Conservation (phyloP, 2,888 invertebrate species). For the Macrophya alboannulata region DNA sequence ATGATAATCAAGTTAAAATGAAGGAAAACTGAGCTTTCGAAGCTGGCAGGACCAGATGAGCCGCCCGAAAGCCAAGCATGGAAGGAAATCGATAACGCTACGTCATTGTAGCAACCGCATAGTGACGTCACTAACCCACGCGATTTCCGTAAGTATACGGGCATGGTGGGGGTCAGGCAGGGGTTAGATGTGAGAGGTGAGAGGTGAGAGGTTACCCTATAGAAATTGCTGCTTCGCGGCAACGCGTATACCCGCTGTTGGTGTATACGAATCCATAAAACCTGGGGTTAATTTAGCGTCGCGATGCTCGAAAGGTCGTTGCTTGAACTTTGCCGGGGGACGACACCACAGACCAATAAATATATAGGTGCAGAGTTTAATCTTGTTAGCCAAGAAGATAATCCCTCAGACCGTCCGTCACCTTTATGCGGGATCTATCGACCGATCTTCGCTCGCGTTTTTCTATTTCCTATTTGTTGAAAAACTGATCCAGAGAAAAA, state of each 20-base stretch:
- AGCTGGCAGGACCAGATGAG: constrained; percentile 36
- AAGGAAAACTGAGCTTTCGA: constrained; percentile 10
- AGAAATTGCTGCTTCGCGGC: constrained; percentile 26
- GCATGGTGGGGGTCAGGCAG: not conserved
- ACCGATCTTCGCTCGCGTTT: not conserved
- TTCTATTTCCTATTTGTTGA: not conserved
- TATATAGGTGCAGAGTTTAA: constrained; percentile 28
- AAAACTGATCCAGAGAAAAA: too few species aligned
- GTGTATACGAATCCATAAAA: constrained; percentile 42
- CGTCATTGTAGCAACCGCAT: constrained; percentile 48
- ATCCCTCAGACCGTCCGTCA: constrained; percentile 31
- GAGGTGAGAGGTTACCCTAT: not conserved
- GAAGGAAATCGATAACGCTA: constrained; percentile 46
- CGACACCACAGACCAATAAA: constrained; percentile 33
- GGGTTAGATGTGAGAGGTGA: not conserved
- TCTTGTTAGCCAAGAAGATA: constrained; percentile 39
- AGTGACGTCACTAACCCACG: constrained; percentile 48
- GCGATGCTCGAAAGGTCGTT: constrained; percentile 43
- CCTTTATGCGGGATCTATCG: not conserved
- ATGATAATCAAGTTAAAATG: not conserved
- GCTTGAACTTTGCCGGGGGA: constrained; percentile 32
- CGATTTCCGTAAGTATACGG: constrained; percentile 18
- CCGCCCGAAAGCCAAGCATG: constrained; percentile 33
- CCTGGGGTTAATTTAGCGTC: constrained; percentile 46
- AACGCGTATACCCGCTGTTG: not conserved